Evolutionary conservation across 2,113 vertebrate genomes (phyloP).

Genomic region (Toxotes chatareus): DNA sequence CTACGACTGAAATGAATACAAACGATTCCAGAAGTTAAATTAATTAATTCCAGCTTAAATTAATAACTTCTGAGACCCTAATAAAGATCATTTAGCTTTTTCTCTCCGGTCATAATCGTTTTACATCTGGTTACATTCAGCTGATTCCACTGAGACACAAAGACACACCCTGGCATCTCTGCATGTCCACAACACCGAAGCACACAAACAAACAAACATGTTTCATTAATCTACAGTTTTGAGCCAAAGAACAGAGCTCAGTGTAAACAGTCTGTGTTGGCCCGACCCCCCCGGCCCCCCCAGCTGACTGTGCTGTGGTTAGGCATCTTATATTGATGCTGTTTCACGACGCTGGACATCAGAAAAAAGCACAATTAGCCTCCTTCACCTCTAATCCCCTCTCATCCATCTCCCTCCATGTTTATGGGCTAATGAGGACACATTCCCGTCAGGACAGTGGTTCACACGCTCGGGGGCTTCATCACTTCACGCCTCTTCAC

Average conservation of each 20-base stretch:
- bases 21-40: too few relatives aligned
- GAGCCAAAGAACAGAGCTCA: not conserved
- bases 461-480: slow-evolving; percentile 12
- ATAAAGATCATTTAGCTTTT: too few relatives aligned
- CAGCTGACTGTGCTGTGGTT: slow-evolving; percentile 8
- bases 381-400: slow-evolving; percentile 23
- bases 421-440: slow-evolving; percentile 25
- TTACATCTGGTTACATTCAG: too few relatives aligned
- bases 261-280: not conserved
- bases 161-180: too few relatives aligned
- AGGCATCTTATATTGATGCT: slow-evolving; percentile 6
- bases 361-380: slow-evolving; percentile 51
- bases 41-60: too few relatives aligned
- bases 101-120: too few relatives aligned
- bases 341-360: slow-evolving; percentile 23
- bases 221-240: not conserved
- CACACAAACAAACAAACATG: slow-evolving; percentile 12
- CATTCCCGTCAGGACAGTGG: not conserved
- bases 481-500: not conserved
- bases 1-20: too few relatives aligned
- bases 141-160: too few relatives aligned
- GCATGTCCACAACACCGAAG: too few relatives aligned
- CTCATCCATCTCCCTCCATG: slow-evolving; percentile 18
- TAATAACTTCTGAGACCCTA: too few relatives aligned
- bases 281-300: not conserved